Evolutionary conservation across 2,888 invertebrate species (phyloP), one percentile per base, ranked within the genome.

Genomic region (Drosophila acutilabella): DNA sequence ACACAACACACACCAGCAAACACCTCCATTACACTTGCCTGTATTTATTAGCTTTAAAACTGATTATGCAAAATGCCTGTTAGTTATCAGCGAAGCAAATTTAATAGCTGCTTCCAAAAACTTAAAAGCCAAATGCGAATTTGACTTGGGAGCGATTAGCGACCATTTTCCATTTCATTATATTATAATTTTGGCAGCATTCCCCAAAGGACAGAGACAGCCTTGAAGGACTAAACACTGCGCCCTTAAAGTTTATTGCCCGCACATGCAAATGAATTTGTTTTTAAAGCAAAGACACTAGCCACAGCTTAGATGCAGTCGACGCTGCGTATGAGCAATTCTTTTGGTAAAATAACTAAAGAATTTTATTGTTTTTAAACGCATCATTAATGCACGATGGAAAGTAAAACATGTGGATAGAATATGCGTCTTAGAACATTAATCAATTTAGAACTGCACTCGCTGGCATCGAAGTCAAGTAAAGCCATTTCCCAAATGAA

Each of bases 351-450:
- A 30, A 30, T 30, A 30, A 8, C 8, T 23, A 23, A 23, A 23
- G 23, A 71, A 60, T 42, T 69, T 72, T 72, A 48, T 72, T 53
- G n/a, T 14, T 2, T 42, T 16, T 7, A 10, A 11, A n/a, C 33
- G 16, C 64, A 81, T 84, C 51, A 75, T 78, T 84, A 76, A 81
- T 81, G 84, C 81, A 84, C 53, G 44, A 53, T 54, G 79, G 71
- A 78, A 81, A 73, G 48, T n/a, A 40, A 54, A 69, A 42, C 84
- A 78, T 73, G 64, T 81, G 81, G 48, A 78, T 54, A 2, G 36
- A 13, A 44, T 36, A 40, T 52, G 48, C 42, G 30, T 11, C 41
- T 38, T 57, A 23, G 47, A 57, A 20, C 33, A 44, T 20, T n/a
- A 36, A 61, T n/a, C 20, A 26, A 44, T 20, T 11, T 20, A 8